phyloP scores from a whole-genome alignment of 1,140 invertebrate genomes.

The Platyura marginata region DNA sequence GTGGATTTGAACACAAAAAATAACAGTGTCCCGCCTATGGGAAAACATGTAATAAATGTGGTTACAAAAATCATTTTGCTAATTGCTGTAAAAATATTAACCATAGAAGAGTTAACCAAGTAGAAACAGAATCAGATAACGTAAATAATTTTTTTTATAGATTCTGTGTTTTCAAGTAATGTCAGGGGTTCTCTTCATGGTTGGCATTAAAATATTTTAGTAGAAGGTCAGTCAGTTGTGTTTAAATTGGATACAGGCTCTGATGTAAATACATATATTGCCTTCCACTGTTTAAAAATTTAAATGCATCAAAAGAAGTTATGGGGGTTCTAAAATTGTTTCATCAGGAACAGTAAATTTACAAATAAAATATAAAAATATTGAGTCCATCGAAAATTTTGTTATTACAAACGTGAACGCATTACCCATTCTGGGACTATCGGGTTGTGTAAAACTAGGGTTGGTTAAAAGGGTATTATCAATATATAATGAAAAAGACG shows the following conservation, averaged over 20 bases:
- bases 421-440: neutral
- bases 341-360: neutral
- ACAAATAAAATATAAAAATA: neutral
- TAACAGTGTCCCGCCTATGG: conserved; percentile 10
- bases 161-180: too few species aligned
- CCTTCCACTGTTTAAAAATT: neutral
- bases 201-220: too few species aligned
- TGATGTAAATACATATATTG: neutral
- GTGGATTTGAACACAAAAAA: conserved; percentile 4
- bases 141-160: too few species aligned
- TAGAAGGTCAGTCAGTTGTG: neutral
- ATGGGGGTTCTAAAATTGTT: neutral
- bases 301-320: neutral
- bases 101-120: neutral
- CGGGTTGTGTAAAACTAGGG: neutral
- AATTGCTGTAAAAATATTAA: conserved; percentile 1
- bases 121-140: too few species aligned
- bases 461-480: too few species aligned
- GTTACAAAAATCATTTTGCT: conserved; percentile 7
- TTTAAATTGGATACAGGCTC: neutral
- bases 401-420: neutral
- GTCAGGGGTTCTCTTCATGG: too few species aligned
- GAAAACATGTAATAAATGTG: conserved; percentile 7
- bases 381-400: neutral
- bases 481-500: too few species aligned